A percentile compares a stretch with the other conserved stretches of the same genome.
Evolutionary conservation across 2,113 vertebrate genomes (phyloP).

Genomic region (Cephalopterus ornatus): DNA sequence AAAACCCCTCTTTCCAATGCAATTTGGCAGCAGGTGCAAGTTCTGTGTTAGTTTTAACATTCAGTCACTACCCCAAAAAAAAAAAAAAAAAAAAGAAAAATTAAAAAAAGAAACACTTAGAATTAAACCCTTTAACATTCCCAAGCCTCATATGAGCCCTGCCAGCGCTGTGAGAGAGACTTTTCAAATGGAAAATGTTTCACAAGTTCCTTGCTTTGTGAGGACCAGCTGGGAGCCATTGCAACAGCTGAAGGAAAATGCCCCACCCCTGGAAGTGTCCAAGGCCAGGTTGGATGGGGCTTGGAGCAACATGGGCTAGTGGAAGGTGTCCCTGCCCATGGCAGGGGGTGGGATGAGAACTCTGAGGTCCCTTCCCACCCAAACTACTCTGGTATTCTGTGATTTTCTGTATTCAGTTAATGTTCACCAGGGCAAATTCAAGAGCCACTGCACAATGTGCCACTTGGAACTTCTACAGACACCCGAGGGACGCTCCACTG

Average conservation of each 20-base stretch:
- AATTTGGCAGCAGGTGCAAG: not conserved
- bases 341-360: not conserved
- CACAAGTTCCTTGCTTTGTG: not conserved
- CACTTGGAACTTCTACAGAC: not conserved
- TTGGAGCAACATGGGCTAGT: not conserved
- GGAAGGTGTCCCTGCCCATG: not conserved
- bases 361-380: not conserved
- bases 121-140: not conserved
- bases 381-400: not conserved
- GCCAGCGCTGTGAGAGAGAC: not conserved
- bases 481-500: not conserved
- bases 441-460: not conserved
- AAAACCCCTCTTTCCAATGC: not conserved
- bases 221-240: not conserved
- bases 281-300: not conserved
- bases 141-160: not conserved
- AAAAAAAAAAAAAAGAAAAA: not conserved
- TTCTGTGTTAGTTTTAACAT: not conserved
- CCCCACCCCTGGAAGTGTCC: not conserved
- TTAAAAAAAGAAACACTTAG: not conserved
- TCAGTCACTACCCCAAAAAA: not conserved
- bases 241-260: not conserved
- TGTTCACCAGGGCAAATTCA: not conserved
- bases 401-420: not conserved
- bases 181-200: not conserved